A percentile compares a stretch with the other conserved stretches of the same genome.
Conservation (phyloP, 2,113 vertebrate species). For the Rattus norvegicus region GRCr8 NC_086029.1:56264001-56264500, state of each 20-base stretch:
- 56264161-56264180: background rate
- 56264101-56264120: background rate
- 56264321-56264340: background rate
- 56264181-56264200: background rate
- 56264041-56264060: background rate
- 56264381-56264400: background rate
- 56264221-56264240: slow-evolving; percentile 19
- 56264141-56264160: background rate
- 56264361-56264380: slow-evolving; percentile 25
- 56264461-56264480: background rate
- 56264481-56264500: background rate
- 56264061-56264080: background rate
- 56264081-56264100: background rate
- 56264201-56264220: background rate
- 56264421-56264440: background rate
- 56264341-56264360: background rate
- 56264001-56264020: background rate
- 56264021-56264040: background rate
- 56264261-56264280: background rate
- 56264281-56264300: background rate
- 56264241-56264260: background rate
- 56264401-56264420: background rate
- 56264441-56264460: background rate
- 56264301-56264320: background rate
- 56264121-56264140: background rate